Conservation (phyloP, 2,113 vertebrate species). For the Panthera uncia region DNA sequence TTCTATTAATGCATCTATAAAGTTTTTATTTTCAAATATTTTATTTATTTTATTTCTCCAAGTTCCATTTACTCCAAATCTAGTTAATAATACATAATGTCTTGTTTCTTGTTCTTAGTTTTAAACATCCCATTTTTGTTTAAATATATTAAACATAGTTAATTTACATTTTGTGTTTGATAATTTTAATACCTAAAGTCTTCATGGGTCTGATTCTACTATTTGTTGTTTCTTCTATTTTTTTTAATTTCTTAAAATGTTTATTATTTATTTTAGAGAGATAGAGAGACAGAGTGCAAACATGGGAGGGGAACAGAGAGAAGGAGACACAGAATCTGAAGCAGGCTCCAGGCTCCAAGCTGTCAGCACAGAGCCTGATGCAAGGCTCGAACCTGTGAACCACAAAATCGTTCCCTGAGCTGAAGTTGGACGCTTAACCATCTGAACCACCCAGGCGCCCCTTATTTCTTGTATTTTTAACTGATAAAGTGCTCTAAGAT, state of each 20-base stretch:
- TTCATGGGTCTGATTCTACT: not conserved
- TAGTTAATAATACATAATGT: not conserved
- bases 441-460: no score
- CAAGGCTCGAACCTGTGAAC: no score
- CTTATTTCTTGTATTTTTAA: not conserved
- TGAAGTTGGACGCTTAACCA: no score
- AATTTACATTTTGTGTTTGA: not conserved
- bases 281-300: no score
- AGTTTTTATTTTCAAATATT: constrained; percentile 15
- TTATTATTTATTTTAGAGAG: no score
- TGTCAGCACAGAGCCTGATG: no score
- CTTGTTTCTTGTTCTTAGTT: not conserved
- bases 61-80: not conserved
- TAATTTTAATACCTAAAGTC: not conserved
- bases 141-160: not conserved
- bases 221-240: not conserved
- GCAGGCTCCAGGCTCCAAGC: no score
- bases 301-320: no score
- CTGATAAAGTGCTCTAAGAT: not conserved
- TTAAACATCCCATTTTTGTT: not conserved
- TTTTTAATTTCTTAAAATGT: not conserved
- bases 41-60: not conserved
- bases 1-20: not conserved
- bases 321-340: no score
- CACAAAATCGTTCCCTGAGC: no score